Evolutionary conservation across 2,113 vertebrate species (phyloP).

Genomic region (Arenaria interpres): DNA sequence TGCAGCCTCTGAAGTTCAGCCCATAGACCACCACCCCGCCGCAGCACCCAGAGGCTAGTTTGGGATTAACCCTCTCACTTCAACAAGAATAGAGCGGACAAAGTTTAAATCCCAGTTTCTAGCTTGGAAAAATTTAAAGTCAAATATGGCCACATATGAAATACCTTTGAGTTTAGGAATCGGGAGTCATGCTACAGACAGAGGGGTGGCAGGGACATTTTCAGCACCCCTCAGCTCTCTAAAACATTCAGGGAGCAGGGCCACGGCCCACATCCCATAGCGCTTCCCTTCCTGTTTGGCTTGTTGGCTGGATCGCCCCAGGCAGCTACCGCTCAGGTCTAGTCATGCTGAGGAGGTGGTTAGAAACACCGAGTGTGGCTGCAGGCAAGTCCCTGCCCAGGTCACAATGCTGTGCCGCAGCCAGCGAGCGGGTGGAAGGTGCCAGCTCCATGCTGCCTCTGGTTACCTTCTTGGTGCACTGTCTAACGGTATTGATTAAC

Average conservation of each 20-base stretch:
- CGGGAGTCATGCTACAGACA: neutral
- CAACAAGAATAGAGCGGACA: neutral
- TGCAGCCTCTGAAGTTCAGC: neutral
- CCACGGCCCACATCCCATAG: neutral
- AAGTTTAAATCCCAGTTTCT: neutral
- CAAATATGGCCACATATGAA: neutral
- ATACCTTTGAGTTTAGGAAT: neutral
- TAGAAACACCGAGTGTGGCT: conserved; percentile 68
- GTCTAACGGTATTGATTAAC: conserved; percentile 99
- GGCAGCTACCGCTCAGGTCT: conserved; percentile 67
- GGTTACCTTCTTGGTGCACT: conserved; percentile 98
- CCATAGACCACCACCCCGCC: neutral
- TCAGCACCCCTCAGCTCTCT: neutral
- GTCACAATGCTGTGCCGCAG: conserved; percentile 56
- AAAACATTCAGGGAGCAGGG: neutral
- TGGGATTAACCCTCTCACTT: neutral
- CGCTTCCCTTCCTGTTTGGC: conserved; percentile 23
- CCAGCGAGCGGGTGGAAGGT: conserved; percentile 54
- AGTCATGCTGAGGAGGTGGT: conserved; percentile 76
- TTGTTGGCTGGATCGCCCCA: conserved; percentile 24
- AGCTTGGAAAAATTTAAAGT: neutral
- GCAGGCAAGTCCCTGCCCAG: conserved; percentile 65
- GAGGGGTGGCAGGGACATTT: neutral
- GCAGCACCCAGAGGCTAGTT: neutral
- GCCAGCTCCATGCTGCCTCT: conserved; percentile 60